Base-by-base conservation (phyloP, 2,113 vertebrate species). In the Lepus timidus region DNA sequence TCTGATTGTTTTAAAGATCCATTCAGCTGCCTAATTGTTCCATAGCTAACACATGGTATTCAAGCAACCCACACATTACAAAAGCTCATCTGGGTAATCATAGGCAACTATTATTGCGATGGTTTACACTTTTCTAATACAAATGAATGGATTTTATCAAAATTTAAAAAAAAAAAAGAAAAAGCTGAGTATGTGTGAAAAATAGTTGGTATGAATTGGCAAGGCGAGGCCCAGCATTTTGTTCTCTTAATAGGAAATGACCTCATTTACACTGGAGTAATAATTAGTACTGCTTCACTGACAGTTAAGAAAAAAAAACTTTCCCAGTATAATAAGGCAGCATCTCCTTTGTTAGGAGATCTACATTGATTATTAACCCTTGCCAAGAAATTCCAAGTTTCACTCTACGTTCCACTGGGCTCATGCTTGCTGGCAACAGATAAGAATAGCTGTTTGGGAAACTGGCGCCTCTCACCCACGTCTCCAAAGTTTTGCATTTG, bases 241-340 rank as follows among this genome's bases (percentile, higher is more conserved):
- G 98, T 98, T 99, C 98, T 99, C 98, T 98, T 99, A 99, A 99
- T 99, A 99, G 98, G 98, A 99, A 99, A 98, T 99, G 98, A 99
- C 98, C 98, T 99, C 98, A 99, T 99, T 99, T 99, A 98, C 98
- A 98, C 98, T 98, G 98, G 98, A 99, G 98, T 98, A 99, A 99
- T 99, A 99, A 99, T 99, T 99, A 99, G 98, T 98, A 98, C 98
- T 98, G 98, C 98, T 98, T 99, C 98, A 98, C 98, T 99, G 98
- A 99, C 98, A 99, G 98, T 99, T 99, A 99, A 99, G 98, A 98
- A 98, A 97, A 97, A 44, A 98, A 99, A 99, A 99, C 98, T 98
- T 99, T 99, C 98, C 98, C 98, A 98, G 98, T 99, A 99, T 99
- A 99, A 99, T 99, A 99, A 99, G 99, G 99, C 98, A 98, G 98